A percentile compares a stretch with the other conserved stretches of the same genome.
phyloP scores from a whole-genome alignment of 2,113 vertebrate species.

The Nansenia antarctica region DNA sequence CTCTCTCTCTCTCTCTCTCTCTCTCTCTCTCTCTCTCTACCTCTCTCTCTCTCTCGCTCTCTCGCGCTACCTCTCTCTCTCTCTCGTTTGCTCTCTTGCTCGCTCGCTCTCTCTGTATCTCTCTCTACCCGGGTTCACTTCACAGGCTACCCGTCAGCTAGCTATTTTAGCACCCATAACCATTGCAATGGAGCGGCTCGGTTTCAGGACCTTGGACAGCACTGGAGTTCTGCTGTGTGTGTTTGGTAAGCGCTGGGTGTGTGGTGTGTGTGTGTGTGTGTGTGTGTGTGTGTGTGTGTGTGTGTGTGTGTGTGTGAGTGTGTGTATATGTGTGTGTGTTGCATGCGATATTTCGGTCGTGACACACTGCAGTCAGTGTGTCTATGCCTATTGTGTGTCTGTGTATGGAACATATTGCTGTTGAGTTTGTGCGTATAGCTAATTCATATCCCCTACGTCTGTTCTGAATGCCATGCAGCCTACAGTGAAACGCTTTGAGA shows the following conservation, averaged over 20 bases:
- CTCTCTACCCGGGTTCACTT: constrained; percentile 40
- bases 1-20: constrained; percentile 11
- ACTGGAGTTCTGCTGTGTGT: constrained; percentile 58
- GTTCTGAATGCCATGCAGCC: background rate
- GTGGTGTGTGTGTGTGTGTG: background rate
- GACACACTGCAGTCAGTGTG: constrained; percentile 48
- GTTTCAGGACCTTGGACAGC: constrained; percentile 75
- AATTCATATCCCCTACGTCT: background rate
- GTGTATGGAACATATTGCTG: background rate
- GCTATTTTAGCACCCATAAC: constrained; percentile 35
- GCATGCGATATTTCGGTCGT: constrained; percentile 28
- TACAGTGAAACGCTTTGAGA: background rate
- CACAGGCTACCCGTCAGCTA: constrained; percentile 37
- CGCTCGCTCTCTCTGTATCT: constrained; percentile 12
- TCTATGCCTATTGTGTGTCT: constrained; percentile 6
- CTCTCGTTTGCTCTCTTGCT: background rate
- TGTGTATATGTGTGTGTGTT: background rate
- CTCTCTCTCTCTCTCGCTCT: constrained; percentile 12
- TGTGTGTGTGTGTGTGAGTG: background rate
- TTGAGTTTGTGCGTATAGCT: background rate
- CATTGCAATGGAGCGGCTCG: constrained; percentile 60
- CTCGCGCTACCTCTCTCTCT: constrained; percentile 29
- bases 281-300: background rate
- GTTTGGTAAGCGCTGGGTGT: constrained; percentile 57
- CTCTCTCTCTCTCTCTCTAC: constrained; percentile 14